phyloP scores from a whole-genome alignment of 2,113 vertebrate species.

The Carlito syrichta region DNA sequence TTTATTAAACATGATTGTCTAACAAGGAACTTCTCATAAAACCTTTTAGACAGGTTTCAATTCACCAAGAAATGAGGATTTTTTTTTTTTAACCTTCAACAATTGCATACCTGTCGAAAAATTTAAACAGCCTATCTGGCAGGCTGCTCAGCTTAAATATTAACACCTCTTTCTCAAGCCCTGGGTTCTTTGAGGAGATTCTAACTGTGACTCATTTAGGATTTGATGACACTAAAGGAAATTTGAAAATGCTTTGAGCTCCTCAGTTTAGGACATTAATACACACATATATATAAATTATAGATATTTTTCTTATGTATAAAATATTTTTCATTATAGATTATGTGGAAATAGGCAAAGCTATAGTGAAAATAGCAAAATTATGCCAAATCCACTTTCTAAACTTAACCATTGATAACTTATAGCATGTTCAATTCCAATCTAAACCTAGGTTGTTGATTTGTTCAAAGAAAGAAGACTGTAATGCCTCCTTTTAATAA shows the following conservation, averaged over 20 bases:
- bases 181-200: not conserved
- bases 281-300: not conserved
- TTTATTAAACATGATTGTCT: not conserved
- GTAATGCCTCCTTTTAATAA: no score
- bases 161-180: not conserved
- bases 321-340: not conserved
- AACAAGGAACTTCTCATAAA: no score
- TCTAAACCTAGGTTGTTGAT: not conserved
- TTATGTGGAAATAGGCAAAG: rapidly evolving
- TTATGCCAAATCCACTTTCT: not conserved
- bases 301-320: not conserved
- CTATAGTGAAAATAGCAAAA: not conserved
- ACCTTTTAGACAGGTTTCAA: not conserved
- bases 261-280: not conserved
- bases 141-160: not conserved
- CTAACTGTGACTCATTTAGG: not conserved
- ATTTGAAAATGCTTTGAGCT: not conserved
- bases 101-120: rapidly evolving
- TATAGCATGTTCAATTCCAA: rapidly evolving
- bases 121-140: no score
- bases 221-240: not conserved
- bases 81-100: not conserved
- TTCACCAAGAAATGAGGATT: not conserved
- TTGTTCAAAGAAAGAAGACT: not conserved
- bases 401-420: not conserved